Evolutionary conservation across 2,113 vertebrate genomes (phyloP).

Genomic region (Mionectes macconnelli): DNA sequence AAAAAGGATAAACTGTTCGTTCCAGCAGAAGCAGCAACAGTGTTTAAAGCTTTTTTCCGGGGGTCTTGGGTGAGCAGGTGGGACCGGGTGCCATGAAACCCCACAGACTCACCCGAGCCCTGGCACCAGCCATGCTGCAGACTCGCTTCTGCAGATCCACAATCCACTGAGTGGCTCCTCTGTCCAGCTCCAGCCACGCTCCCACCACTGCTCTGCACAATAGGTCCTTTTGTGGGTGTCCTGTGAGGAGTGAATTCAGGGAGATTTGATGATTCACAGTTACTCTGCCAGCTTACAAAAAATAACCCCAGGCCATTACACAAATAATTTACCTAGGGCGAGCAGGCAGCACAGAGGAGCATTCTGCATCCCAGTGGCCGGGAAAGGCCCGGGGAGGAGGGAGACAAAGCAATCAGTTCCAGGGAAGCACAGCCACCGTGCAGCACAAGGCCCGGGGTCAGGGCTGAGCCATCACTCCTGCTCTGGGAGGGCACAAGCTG

Average conservation of each 20-base stretch:
- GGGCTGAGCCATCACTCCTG: background rate
- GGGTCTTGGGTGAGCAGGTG: background rate
- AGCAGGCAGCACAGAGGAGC: background rate
- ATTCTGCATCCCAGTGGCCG: background rate
- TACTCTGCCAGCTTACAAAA: background rate
- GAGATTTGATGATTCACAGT: slow-evolving; percentile 44
- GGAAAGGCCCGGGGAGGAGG: background rate
- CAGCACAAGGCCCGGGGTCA: rapidly evolving
- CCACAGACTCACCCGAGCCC: rapidly evolving
- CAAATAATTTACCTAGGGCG: slow-evolving; percentile 51
- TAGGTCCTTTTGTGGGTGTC: background rate
- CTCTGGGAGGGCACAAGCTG: background rate
- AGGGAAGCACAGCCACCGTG: rapidly evolving
- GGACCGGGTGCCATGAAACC: background rate
- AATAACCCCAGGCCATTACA: background rate
- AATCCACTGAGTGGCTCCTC: background rate
- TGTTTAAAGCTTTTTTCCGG: background rate
- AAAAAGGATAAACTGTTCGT: background rate
- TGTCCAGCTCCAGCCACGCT: background rate
- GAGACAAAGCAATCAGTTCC: background rate
- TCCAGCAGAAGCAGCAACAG: background rate
- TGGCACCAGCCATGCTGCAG: background rate
- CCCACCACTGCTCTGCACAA: background rate
- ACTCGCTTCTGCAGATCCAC: background rate
- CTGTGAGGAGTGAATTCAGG: background rate